Evolutionary conservation across 2,797 vertebrate species (phyloP).

Genomic region (Pangasius krempfi): DNA sequence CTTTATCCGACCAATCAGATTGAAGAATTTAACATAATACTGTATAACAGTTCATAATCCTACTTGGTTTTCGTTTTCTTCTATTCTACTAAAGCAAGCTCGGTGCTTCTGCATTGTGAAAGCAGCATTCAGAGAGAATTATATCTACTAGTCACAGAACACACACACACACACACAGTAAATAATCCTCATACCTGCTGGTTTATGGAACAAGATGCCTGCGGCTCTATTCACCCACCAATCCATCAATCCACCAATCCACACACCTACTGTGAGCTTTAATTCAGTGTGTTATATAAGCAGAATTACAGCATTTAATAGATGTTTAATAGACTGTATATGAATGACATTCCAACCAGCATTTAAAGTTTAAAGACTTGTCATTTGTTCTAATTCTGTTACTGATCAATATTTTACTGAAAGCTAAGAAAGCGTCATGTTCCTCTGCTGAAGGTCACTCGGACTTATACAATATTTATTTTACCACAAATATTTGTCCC

Average conservation of each 20-base stretch:
- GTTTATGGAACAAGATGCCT: not conserved
- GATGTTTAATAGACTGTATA: not conserved
- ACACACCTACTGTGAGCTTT: not conserved
- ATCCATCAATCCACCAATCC: not conserved
- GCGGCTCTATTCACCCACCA: not conserved
- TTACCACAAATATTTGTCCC: not conserved
- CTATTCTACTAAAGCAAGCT: not conserved
- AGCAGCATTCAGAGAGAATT: not conserved
- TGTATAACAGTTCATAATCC: not conserved
- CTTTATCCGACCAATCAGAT: not conserved
- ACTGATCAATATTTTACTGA: not conserved
- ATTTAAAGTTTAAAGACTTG: not conserved
- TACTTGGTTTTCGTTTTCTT: not conserved
- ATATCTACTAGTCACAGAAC: not conserved
- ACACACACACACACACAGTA: not conserved
- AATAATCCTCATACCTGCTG: constrained; percentile 25
- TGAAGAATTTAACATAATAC: not conserved
- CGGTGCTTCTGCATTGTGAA: not conserved
- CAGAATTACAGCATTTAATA: not conserved
- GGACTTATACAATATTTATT: not conserved
- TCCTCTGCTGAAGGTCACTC: not conserved
- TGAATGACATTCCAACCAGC: not conserved
- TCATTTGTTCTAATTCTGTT: not conserved
- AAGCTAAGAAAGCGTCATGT: not conserved
- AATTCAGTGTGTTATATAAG: not conserved